These are phyloP conservation scores for Microchrysa polita DNA, from an alignment of 2,888 invertebrate species.

Conservation along the genomic window DNA sequence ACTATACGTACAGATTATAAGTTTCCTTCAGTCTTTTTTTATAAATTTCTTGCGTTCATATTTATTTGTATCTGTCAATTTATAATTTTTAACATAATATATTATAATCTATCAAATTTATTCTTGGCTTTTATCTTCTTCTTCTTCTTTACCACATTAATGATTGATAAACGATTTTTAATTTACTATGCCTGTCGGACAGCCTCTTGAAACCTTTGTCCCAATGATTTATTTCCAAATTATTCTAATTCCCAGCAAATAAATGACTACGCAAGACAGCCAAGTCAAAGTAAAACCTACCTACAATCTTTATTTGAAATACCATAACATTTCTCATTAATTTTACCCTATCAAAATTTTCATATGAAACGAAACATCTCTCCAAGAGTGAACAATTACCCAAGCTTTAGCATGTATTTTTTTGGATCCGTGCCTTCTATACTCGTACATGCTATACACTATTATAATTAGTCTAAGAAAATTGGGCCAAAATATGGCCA, in stretches of 20 bases:
- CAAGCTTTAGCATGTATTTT: background rate
- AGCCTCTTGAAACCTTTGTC: background rate
- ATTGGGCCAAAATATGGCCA: too few species aligned
- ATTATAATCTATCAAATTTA: too few species aligned
- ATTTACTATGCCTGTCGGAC: background rate
- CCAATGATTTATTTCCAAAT: conserved; percentile 19
- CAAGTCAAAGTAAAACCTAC: background rate
- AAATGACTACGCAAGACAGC: conserved; percentile 12
- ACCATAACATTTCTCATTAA: conserved; percentile 15
- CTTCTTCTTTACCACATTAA: background rate
- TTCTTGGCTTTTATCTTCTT: too few species aligned
- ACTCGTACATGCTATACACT: too few species aligned
- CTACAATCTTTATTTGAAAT: background rate
- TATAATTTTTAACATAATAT: too few species aligned
- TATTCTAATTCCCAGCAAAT: conserved; percentile 25
- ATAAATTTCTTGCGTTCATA: too few species aligned
- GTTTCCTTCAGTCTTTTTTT: too few species aligned
- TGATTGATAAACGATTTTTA: conserved; percentile 8
- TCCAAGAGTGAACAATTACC: conserved; percentile 10
- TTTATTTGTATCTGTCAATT: too few species aligned
- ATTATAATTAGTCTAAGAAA: too few species aligned
- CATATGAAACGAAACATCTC: background rate
- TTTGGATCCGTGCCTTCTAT: too few species aligned
- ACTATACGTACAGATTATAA: too few species aligned
- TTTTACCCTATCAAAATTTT: conserved; percentile 23